A percentile compares a stretch with the other conserved stretches of the same genome.
Conservation (phyloP, 2,888 invertebrate species). For the Chymomyza fuscimana region DNA sequence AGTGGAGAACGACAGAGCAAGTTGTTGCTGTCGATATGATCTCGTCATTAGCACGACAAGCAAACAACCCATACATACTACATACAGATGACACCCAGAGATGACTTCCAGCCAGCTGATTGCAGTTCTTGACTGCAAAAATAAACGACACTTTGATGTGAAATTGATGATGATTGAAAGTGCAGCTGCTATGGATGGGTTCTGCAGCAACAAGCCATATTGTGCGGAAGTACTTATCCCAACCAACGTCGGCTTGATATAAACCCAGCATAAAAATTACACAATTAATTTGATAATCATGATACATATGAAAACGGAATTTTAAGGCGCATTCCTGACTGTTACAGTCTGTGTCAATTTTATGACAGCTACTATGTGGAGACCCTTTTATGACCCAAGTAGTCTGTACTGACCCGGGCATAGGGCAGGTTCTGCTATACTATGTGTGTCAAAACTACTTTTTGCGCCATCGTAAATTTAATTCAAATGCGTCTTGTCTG, state of each 20-base stretch:
- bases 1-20: slow-evolving; percentile 18
- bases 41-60: slow-evolving; percentile 55
- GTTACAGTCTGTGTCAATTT: no score
- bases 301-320: background rate
- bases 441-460: slow-evolving; percentile 67
- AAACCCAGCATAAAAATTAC: slow-evolving; percentile 13
- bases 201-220: background rate
- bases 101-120: slow-evolving; percentile 41
- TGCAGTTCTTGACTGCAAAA: slow-evolving; percentile 50
- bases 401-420: slow-evolving; percentile 11
- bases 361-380: slow-evolving; percentile 1
- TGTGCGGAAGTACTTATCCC: background rate
- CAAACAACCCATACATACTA: slow-evolving; percentile 13
- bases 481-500: slow-evolving; percentile 60
- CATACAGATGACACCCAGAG: background rate
- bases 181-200: slow-evolving; percentile 26
- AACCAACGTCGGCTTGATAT: background rate
- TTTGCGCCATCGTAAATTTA: slow-evolving; percentile 62
- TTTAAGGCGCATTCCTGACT: background rate
- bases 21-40: slow-evolving; percentile 62
- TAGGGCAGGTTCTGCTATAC: slow-evolving; percentile 6
- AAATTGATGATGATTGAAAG: slow-evolving; percentile 79
- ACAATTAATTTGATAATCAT: slow-evolving; percentile 15
- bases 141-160: slow-evolving; percentile 77
- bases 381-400: background rate